Base-by-base conservation (phyloP, 2,888 invertebrate species). In the Cerastis leucographa region DNA sequence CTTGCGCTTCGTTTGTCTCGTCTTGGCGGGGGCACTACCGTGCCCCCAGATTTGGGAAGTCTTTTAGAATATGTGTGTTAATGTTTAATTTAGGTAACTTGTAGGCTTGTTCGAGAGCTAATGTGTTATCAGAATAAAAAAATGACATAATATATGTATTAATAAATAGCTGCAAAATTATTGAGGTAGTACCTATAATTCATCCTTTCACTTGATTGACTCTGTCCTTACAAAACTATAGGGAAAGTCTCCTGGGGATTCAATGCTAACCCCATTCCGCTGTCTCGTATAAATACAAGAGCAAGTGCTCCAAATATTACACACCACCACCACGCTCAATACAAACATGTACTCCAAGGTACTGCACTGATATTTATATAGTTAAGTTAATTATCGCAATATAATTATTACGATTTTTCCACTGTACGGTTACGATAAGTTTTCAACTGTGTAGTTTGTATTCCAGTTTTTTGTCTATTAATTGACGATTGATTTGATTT, bases 341-440 rank as follows among this genome's bases (percentile, higher is more conserved):
- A 35, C 35, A 35, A 35, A 35, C 94, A 95, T 95, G 95, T 96
- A 93, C 93, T 88, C 95, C 89, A 95, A 95, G 95, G 94, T 95
- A 94, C 89, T 19, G n/a, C n/a, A 68, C 56, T 35, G 65, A 75
- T 76, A 44, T 74, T 79, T 72, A 46, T 46, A 14, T 46, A 14
- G 14, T 46, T 12, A 12, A 35, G 35, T 35, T 2, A 35, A 35
- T 35, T 35, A 35, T 35, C 35, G 35, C 35, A 35, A 35, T 35
- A 35, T 2, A 35, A 35, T 35, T 1, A 44, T 44, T 44, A 3
- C 3, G 1, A 19, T 51, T 42, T 14, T 42, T 25, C 11, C 17
- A 22, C 35, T 12, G 29, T 29, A 46, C 6, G 14, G n/a, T 35
- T 9, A 51, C 14, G 35, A 7, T 1, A 1, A 59, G 3, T 22